Evolutionary conservation across 2,113 vertebrate genomes (phyloP), one percentile per base, ranked within the genome.

Genomic region (Nothobranchius furzeri): DNA sequence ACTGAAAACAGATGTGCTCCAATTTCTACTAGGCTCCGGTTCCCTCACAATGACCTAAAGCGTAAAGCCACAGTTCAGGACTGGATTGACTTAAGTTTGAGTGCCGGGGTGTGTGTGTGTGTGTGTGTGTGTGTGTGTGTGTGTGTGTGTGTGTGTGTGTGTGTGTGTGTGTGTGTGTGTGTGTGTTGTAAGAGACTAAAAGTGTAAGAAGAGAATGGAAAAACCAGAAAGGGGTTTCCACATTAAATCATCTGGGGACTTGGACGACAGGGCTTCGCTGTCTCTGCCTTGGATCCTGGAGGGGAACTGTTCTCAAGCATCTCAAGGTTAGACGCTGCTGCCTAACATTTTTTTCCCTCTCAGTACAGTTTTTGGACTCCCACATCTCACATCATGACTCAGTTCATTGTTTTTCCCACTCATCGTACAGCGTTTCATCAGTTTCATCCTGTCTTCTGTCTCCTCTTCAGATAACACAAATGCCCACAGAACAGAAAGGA

Each of bases 1-100:
- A 92, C 68, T 86, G 74, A 78, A 91, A 90, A 82, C 90, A 92
- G 85, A 92, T 92, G 91, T 89, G 79, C 73, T 68, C 37, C 75
- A 79, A 86, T 80, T 91, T 75, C 71, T 76, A 82, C 64, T 82
- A 90, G 82, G 71, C 75, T 57, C 64, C 73, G 83, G 72, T 89
- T 83, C 77, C 56, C 62, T 85, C 82, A 71, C 61, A 69, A 50
- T 76, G 70, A 79, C 67, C 36, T 20, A 40, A 82, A 76, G 65
- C 62, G 64, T 70, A 63, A 70, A 70, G 61, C 64, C 69, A 68
- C 55, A 70, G 64, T 68, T 82, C 57, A 64, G 55, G 50, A 55
- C 52, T 72, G 70, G 66, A 75, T 48, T 69, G 54, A 60, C 59
- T 79, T 42, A 48, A 61, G 53, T 59, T 25, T 54, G 51, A 42